These are phyloP conservation scores for Spheniscus mendiculus DNA, from an alignment of 2,113 vertebrate species.

Conservation along the genomic window DNA sequence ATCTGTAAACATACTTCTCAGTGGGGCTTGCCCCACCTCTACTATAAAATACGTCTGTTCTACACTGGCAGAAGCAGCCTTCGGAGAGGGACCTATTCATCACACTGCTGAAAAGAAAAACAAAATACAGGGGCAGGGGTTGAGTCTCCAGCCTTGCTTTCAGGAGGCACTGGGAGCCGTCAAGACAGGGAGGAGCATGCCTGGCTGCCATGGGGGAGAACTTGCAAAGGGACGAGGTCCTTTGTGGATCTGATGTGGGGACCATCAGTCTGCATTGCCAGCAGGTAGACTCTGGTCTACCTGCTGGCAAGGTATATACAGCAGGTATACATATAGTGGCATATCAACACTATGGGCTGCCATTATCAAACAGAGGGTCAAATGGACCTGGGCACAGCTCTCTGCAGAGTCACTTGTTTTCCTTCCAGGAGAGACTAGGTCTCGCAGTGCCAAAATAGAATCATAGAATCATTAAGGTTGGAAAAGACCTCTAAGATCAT, in stretches of 20 bases:
- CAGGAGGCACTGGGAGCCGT: background rate
- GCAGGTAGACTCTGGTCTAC: background rate
- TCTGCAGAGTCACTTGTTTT: background rate
- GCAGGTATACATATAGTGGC: background rate
- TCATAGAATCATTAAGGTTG: too few species aligned
- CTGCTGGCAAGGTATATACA: background rate
- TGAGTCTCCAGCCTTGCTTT: background rate
- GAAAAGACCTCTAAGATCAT: too few species aligned
- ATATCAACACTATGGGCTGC: background rate
- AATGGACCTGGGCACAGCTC: background rate
- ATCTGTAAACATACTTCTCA: background rate
- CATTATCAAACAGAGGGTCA: background rate
- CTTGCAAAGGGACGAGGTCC: background rate
- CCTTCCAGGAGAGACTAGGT: background rate
- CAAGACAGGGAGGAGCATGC: background rate
- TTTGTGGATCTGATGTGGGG: background rate
- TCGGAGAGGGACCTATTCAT: background rate
- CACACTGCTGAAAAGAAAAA: background rate
- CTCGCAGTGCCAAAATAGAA: background rate
- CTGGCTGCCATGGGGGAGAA: background rate
- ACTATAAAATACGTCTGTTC: background rate
- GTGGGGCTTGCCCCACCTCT: background rate
- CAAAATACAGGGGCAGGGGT: background rate
- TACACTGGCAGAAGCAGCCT: background rate
- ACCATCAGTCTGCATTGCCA: background rate